Conservation (phyloP, 2,888 invertebrate species). For the Eurois occulta region DNA sequence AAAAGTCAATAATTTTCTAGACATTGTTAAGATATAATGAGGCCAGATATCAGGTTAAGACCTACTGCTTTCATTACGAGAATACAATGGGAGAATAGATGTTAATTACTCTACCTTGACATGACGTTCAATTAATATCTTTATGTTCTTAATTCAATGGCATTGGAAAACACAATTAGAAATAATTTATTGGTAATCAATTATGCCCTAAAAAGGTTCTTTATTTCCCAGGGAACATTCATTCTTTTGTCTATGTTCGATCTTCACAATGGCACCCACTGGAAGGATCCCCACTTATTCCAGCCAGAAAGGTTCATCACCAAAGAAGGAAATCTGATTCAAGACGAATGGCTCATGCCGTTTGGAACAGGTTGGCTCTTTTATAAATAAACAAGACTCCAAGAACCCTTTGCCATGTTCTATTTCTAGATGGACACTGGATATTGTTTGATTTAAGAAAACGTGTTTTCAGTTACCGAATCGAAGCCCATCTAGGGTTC, state of each 20-base stretch:
- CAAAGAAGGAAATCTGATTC: constrained; percentile 87
- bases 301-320: constrained; percentile 92
- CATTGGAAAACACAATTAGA: neutral
- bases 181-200: neutral
- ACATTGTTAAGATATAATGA: neutral
- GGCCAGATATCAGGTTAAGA: neutral
- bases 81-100: neutral
- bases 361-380: constrained; percentile 88
- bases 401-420: neutral
- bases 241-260: constrained; percentile 91
- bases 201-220: constrained; percentile 7
- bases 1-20: neutral
- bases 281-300: constrained; percentile 91
- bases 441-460: neutral
- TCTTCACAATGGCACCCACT: constrained; percentile 91
- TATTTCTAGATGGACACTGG: constrained; percentile 15
- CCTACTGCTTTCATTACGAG: neutral
- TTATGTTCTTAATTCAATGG: neutral
- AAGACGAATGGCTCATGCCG: constrained; percentile 83
- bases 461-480: constrained; percentile 15
- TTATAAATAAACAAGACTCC: neutral
- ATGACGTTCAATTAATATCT: too few species aligned
- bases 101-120: constrained; percentile 8
- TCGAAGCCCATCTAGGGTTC: neutral
- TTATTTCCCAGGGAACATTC: constrained; percentile 87